Base-by-base conservation (phyloP, 2,113 vertebrate genomes). In the Diadophis punctatus region DNA sequence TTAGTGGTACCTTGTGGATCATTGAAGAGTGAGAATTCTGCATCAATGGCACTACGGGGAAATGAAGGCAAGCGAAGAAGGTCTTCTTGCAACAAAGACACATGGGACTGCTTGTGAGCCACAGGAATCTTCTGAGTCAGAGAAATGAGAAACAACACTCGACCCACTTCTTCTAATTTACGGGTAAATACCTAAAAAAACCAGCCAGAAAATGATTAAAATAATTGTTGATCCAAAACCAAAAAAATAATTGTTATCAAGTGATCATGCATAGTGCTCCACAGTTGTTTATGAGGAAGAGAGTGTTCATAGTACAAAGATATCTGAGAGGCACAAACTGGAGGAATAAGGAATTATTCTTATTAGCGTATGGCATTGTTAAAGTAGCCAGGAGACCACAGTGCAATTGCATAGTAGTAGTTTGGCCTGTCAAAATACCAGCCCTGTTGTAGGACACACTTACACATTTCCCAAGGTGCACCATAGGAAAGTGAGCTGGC, bases 71-170 rank as follows among this genome's bases (percentile, higher is more conserved):
- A 97, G 8, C 99, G 98, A 4, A 99, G 98, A 25, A 99, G 98
- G 92, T 99, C 99, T 93, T 99, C 99, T 96, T 99, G 99, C 0
- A 99, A 98, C 98, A 99, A 98, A 60, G 99, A 99, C 9, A 99
- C 99, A 0, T 99, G 99, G 48, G 99, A 99, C 94, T 99, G 99
- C 91, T 99, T 99, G 97, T 99, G 99, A 43, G 98, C 98, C 0
- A 98, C 96, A 4, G 99, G 99, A 96, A 99, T 99, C 97, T 98
- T 98, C 95, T 99, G 99, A 0, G 99, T 99, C 51, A 99, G 97
- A 0, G 99, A 99, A 96, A 99, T 99, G 93, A 99, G 98, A 97
- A 99, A 99, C 68, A 99, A 95, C 84, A 99, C 99, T 0, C 99
- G 96, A 1, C 99, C 99, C 0, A 99, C 99, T 94, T 99, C 99